These are phyloP conservation scores for Larimichthys polyactis DNA, from an alignment of 2,113 vertebrate genomes.

Conservation along the genomic window DNA sequence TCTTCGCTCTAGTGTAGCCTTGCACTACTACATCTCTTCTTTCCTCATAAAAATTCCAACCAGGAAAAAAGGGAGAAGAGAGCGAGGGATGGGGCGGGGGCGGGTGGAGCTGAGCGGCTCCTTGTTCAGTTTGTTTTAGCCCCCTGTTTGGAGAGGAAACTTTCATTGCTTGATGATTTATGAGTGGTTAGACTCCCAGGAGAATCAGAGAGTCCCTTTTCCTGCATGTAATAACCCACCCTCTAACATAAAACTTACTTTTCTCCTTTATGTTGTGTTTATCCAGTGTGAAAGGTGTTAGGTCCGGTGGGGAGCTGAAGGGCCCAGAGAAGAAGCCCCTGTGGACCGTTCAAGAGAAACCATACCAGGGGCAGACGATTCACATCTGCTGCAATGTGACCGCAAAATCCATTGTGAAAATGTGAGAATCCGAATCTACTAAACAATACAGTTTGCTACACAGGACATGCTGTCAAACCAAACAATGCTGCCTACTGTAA, in stretches of 20 bases:
- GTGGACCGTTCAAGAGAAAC: conserved; percentile 45
- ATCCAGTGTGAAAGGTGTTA: conserved; percentile 77
- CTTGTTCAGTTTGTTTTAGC: conserved; percentile 78
- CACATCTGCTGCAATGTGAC: conserved; percentile 55
- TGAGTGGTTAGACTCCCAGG: conserved; percentile 64
- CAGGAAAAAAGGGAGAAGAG: conserved; percentile 52
- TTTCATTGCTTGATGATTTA: conserved; percentile 84
- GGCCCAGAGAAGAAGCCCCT: conserved; percentile 32
- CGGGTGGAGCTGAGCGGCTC: conserved; percentile 50
- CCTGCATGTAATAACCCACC: conserved; percentile 68
- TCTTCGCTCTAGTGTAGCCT: conserved; percentile 37
- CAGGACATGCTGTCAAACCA: background rate
- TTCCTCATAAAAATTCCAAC: conserved; percentile 80
- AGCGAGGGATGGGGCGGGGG: conserved; percentile 37
- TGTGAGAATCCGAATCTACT: conserved; percentile 42
- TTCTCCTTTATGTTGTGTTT: conserved; percentile 72
- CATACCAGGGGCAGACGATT: conserved; percentile 35
- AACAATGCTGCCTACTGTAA: conserved; percentile 10
- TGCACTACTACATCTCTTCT: conserved; percentile 63
- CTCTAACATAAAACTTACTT: conserved; percentile 69
- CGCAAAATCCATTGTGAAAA: conserved; percentile 54
- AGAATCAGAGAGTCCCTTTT: conserved; percentile 74
- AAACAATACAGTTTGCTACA: conserved; percentile 12
- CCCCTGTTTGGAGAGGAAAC: conserved; percentile 80
- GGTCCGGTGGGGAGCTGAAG: conserved; percentile 67